These are phyloP conservation scores for Zeuzera pyrina DNA, from an alignment of 2,888 invertebrate species.

Conservation along the genomic window DNA sequence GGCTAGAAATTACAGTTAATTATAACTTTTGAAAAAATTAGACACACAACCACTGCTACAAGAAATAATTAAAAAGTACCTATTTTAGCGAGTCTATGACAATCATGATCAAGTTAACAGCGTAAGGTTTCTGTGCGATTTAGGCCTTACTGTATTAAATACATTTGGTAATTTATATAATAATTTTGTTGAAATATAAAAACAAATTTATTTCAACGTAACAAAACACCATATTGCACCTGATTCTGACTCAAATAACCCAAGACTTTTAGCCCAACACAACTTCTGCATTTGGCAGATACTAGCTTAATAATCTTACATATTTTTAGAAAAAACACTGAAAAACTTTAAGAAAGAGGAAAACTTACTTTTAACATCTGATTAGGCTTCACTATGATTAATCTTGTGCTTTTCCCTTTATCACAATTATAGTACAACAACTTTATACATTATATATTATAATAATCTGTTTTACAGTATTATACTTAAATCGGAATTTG, in stretches of 20 bases:
- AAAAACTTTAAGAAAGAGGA: constrained; percentile 40
- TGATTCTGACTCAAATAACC: constrained; percentile 40
- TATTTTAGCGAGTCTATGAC: too few species aligned
- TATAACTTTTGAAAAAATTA: too few species aligned
- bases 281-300: constrained; percentile 34
- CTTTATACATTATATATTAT: constrained; percentile 44
- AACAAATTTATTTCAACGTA: constrained; percentile 18
- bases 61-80: too few species aligned
- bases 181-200: constrained; percentile 8
- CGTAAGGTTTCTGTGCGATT: too few species aligned
- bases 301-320: constrained; percentile 37
- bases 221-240: constrained; percentile 48
- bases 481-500: constrained; percentile 26
- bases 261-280: constrained; percentile 25
- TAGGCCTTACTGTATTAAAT: too few species aligned
- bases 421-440: constrained; percentile 61
- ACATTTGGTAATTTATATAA: too few species aligned
- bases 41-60: too few species aligned
- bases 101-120: too few species aligned
- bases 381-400: constrained; percentile 64
- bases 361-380: constrained; percentile 53
- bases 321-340: constrained; percentile 50
- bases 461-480: constrained; percentile 51
- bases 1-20: too few species aligned
- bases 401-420: constrained; percentile 68